Base-by-base conservation (phyloP, 2,113 vertebrate species). In the Mirounga angustirostris region DNA sequence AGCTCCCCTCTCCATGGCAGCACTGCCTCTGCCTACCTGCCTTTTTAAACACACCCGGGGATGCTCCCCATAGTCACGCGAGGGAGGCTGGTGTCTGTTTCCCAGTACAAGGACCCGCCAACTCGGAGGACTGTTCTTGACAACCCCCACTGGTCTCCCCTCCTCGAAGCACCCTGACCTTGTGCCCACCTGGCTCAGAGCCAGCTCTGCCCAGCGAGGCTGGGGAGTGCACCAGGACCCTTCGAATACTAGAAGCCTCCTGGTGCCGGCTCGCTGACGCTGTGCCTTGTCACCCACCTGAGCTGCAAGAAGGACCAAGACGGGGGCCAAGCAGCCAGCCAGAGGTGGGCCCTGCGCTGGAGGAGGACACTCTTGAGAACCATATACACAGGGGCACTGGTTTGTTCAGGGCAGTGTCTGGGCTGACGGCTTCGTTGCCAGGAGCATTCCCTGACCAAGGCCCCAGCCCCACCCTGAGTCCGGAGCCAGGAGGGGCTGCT, bases 221-320 rank as follows among this genome's bases (percentile, higher is more conserved):
- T 11, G 91, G 91, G 67, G 82, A 95, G 61, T 85, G 82, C 73
- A 52, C 28, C 86, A 91, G 91, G 97, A 94, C 96, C 89, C 87
- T 97, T 58, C 50, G 1, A 67, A 67, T 97, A 89, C 82, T 50
- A 43, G 97, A 92, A 94, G 74, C 92, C 84, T 97, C 96, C 91
- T 97, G 87, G 94, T 88, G 94, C 96, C 94, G 80, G 59, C 88
- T 67, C 73, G 50, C 95, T 86, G 96, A 98, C 63, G 94, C 98
- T 97, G 98, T 99, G 99, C 99, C 98, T 99, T 98, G 98, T 82
- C 87, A 97, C 95, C 95, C 97, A 97, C 91, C 30, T 28, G 92
- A 97, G 95, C 76, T 63, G 78, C 91, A 94, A 91, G 95, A 95
- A 61, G 83, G 84, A 96, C 61, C 56, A 92, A 67, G 63, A 92